Percentiles rank a stretch among this genome's conserved stretches.
Conservation (phyloP, 2,888 invertebrate genomes). For the Oscheius sp. region DNA sequence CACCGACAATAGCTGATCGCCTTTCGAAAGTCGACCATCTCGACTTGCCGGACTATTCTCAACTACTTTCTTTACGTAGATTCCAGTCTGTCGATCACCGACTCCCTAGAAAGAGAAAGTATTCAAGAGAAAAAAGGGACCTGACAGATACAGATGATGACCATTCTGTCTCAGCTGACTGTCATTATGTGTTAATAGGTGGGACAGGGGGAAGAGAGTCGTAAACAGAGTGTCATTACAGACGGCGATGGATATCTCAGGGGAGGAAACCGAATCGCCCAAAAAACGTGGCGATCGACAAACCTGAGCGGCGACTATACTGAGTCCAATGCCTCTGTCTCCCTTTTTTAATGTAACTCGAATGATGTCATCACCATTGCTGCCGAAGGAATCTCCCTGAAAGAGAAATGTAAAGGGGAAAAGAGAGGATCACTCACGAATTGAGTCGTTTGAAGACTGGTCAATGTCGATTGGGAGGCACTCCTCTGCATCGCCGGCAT, state of each 20-base stretch:
- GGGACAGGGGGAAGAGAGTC: background rate
- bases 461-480: constrained; percentile 51
- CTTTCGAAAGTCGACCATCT: constrained; percentile 93
- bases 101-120: constrained; percentile 76
- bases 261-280: background rate
- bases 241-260: constrained; percentile 18
- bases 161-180: constrained; percentile 36
- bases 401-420: background rate
- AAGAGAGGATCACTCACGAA: constrained; percentile 34
- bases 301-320: constrained; percentile 96
- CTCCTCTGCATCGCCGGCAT: constrained; percentile 37
- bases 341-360: constrained; percentile 80
- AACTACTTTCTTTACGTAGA: constrained; percentile 98
- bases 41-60: constrained; percentile 78
- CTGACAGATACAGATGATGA: constrained; percentile 37
- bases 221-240: constrained; percentile 23
- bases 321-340: constrained; percentile 93
- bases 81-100: constrained; percentile 86
- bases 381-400: constrained; percentile 49
- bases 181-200: constrained; percentile 21
- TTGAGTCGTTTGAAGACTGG: constrained; percentile 47
- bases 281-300: constrained; percentile 41
- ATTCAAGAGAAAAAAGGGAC: constrained; percentile 2
- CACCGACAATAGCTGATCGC: constrained; percentile 94
- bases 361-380: constrained; percentile 39